These are phyloP conservation scores for Apogon talboti DNA, from an alignment of 2,797 vertebrate species.

Conservation along the genomic window DNA sequence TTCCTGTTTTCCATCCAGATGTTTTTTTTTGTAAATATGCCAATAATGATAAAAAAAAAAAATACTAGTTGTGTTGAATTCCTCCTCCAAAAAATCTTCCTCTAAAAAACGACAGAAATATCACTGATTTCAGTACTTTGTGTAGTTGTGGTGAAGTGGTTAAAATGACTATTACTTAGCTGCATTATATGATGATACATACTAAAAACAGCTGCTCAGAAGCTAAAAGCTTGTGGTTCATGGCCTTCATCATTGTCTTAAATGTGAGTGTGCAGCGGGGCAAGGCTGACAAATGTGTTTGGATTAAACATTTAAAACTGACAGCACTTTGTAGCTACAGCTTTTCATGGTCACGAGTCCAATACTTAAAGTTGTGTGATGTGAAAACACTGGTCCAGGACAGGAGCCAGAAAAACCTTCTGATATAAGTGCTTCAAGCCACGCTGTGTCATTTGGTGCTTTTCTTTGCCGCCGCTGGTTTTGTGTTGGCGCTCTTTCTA, in stretches of 20 bases:
- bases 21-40: slow-evolving; percentile 30
- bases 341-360: not conserved
- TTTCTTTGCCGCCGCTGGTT: slow-evolving; percentile 49
- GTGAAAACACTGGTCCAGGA: not conserved
- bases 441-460: slow-evolving; percentile 50
- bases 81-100: not conserved
- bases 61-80: slow-evolving; percentile 9
- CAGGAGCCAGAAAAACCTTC: not conserved
- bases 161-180: slow-evolving; percentile 19
- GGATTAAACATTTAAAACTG: not conserved
- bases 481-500: slow-evolving; percentile 53
- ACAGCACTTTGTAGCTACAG: not conserved
- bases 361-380: not conserved
- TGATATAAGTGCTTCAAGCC: slow-evolving; percentile 46
- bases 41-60: slow-evolving; percentile 13
- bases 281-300: slow-evolving; percentile 13
- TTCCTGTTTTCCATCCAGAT: slow-evolving; percentile 32
- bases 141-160: slow-evolving; percentile 41
- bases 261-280: slow-evolving; percentile 3
- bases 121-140: slow-evolving; percentile 10
- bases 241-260: not conserved
- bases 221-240: not conserved
- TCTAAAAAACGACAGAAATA: not conserved
- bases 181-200: not conserved
- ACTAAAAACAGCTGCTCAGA: not conserved